These are phyloP conservation scores for Dicyrtoma fusca DNA, from an alignment of 2,888 invertebrate genomes.

Conservation along the genomic window DNA sequence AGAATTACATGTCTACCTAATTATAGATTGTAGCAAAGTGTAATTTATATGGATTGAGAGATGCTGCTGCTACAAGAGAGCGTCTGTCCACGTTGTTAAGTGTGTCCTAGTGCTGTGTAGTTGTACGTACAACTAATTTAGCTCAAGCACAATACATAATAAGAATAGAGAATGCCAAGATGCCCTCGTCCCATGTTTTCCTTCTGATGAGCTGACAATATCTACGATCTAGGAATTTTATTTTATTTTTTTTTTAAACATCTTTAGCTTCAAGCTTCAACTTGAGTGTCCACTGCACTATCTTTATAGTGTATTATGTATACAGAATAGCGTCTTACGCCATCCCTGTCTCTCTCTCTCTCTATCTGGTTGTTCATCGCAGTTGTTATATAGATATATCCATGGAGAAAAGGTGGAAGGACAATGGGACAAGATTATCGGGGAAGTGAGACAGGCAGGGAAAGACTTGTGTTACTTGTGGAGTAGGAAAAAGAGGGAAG, in stretches of 20 bases:
- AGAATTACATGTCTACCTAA: no score
- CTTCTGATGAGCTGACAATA: slow-evolving; percentile 37
- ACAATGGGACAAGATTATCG: not conserved
- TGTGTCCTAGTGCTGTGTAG: no score
- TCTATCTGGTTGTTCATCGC: no score
- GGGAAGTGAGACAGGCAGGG: not conserved
- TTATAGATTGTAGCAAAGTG: no score
- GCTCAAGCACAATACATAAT: not conserved
- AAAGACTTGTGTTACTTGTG: no score
- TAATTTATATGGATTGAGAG: no score
- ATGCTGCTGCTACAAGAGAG: no score
- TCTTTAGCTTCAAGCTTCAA: not conserved
- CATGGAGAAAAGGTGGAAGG: not conserved
- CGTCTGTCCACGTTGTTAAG: no score
- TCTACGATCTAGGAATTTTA: slow-evolving; percentile 30
- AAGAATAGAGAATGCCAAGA: not conserved
- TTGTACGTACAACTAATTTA: not conserved
- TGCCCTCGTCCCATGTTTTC: slow-evolving; percentile 4
- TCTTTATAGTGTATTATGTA: slow-evolving; percentile 4
- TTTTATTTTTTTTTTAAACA: not conserved
- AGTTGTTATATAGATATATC: no score
- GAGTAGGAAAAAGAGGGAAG: not conserved
- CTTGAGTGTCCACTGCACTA: not conserved
- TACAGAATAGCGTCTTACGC: no score
- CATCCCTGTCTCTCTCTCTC: no score